These are phyloP conservation scores for Pyrocephalus nanus DNA, from an alignment of 2,797 vertebrate genomes.

Conservation along the genomic window DNA sequence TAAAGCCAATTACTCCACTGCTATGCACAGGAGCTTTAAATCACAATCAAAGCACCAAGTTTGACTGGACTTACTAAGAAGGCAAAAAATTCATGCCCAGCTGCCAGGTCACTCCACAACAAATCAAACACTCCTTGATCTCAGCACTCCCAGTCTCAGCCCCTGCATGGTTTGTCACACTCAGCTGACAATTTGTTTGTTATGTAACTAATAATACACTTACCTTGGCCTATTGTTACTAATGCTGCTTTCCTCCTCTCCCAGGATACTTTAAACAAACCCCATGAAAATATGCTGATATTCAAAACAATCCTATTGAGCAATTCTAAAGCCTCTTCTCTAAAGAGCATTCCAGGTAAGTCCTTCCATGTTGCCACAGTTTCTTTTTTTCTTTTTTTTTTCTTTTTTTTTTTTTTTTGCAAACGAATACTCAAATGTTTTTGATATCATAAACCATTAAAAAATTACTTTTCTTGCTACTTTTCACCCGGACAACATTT, in stretches of 20 bases:
- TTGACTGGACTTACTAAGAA: neutral
- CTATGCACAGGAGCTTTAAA: neutral
- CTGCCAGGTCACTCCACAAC: neutral
- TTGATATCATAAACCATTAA: neutral
- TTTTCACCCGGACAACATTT: neutral
- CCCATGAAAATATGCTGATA: neutral
- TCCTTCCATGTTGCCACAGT: neutral
- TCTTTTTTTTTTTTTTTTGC: neutral
- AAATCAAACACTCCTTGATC: neutral
- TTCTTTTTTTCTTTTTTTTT: neutral
- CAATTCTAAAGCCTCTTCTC: neutral
- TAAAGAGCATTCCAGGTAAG: neutral
- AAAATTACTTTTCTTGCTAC: neutral
- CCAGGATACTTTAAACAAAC: conserved; percentile 2
- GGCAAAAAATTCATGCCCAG: neutral
- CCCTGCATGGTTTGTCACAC: neutral
- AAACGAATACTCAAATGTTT: neutral
- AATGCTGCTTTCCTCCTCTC: neutral
- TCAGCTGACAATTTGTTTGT: neutral
- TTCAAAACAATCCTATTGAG: neutral
- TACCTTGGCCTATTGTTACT: conserved; percentile 30
- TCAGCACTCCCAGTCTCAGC: neutral
- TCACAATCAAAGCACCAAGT: neutral
- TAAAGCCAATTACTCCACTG: neutral
- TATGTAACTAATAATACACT: conserved; percentile 39